These are phyloP conservation scores for Condylostylus longicornis DNA, from an alignment of 1,140 invertebrate species.

Conservation along the genomic window DNA sequence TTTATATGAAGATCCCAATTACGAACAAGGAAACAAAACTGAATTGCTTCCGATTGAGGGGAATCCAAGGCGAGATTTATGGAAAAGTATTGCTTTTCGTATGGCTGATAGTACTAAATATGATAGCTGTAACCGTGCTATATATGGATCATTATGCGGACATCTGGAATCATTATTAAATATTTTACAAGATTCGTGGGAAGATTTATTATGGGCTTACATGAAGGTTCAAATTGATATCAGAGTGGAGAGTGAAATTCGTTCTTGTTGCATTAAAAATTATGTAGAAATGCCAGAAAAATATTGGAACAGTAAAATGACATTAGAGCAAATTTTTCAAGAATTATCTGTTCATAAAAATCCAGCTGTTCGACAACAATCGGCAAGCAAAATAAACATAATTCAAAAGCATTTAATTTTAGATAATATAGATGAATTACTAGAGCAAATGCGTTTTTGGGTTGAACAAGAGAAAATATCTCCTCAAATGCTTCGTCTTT, in stretches of 20 bases:
- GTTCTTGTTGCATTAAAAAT: slow-evolving; percentile 34
- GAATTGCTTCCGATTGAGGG: slow-evolving; percentile 53
- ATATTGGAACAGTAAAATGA: slow-evolving; percentile 64
- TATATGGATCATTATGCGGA: slow-evolving; percentile 69
- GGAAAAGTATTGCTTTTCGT: slow-evolving; percentile 73
- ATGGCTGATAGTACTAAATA: slow-evolving; percentile 40
- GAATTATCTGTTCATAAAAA: slow-evolving; percentile 42
- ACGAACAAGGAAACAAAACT: slow-evolving; percentile 31
- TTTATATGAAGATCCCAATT: slow-evolving; percentile 69
- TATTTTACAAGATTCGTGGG: slow-evolving; percentile 60
- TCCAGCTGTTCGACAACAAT: slow-evolving; percentile 35
- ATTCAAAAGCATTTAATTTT: slow-evolving; percentile 68
- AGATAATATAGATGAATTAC: slow-evolving; percentile 46
- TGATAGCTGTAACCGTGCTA: slow-evolving; percentile 47
- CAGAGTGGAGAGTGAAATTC: slow-evolving; percentile 55
- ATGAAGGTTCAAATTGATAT: slow-evolving; percentile 69
- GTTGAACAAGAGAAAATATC: slow-evolving; percentile 34
- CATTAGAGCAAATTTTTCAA: slow-evolving; percentile 55
- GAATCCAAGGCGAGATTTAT: slow-evolving; percentile 75
- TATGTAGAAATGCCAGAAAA: slow-evolving; percentile 50
- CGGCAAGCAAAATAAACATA: slow-evolving; percentile 42
- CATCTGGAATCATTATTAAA: slow-evolving; percentile 58
- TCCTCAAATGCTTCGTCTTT: slow-evolving; percentile 46
- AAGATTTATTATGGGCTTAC: slow-evolving; percentile 82
- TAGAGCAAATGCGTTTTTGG: slow-evolving; percentile 42